phyloP scores from a whole-genome alignment of 2,797 vertebrate species.

The Nothura maculosa region DNA sequence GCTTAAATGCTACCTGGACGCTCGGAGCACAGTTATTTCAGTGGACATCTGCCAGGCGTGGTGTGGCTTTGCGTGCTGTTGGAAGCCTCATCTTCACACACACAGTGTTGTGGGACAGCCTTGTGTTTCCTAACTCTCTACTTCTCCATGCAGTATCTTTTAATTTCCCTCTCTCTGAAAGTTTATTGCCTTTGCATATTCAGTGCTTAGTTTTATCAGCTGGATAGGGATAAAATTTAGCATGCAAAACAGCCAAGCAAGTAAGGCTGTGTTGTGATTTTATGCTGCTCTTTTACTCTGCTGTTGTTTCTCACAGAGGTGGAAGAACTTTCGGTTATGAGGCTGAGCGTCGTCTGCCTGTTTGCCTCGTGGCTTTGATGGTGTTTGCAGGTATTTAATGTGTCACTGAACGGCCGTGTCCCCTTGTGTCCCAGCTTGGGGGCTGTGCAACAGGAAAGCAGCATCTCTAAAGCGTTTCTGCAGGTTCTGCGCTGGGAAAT shows the following conservation, averaged over 20 bases:
- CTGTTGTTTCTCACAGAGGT: neutral
- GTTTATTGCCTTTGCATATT: neutral
- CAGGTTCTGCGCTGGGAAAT: neutral
- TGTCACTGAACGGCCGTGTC: neutral
- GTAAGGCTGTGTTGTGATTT: neutral
- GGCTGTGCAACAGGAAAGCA: neutral
- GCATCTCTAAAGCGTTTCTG: neutral
- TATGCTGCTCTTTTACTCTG: neutral
- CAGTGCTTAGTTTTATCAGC: neutral
- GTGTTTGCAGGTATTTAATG: accelerated
- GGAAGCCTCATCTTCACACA: accelerated
- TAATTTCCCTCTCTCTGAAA: neutral
- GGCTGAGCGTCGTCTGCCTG: accelerated
- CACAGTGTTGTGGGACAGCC: neutral
- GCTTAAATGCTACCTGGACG: neutral
- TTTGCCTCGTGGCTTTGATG: neutral
- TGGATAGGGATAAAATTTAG: neutral
- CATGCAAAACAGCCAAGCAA: neutral
- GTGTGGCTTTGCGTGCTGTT: neutral
- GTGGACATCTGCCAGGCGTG: neutral
- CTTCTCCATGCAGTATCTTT: accelerated
- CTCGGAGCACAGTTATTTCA: neutral
- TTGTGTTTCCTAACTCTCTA: accelerated
- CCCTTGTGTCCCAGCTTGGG: neutral
- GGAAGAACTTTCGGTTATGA: neutral